Conservation (phyloP, 2,113 vertebrate genomes). For the Aspiorhynchus laticeps region DNA sequence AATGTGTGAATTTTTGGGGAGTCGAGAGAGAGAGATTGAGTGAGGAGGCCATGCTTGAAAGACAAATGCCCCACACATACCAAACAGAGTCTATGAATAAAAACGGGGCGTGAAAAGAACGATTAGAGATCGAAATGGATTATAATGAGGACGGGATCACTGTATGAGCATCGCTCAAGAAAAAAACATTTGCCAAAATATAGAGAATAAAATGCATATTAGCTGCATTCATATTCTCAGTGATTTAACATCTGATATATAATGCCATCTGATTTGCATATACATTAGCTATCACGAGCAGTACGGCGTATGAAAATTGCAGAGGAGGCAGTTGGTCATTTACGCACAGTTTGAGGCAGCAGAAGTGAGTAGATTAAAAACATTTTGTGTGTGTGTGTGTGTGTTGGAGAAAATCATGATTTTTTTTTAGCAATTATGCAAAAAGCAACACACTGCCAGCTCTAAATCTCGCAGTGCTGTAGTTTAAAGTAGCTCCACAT, state of each 20-base stretch:
- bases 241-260: constrained; percentile 65
- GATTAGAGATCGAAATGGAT: constrained; percentile 71
- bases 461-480: neutral
- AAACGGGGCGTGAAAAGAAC: constrained; percentile 52
- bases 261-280: constrained; percentile 70
- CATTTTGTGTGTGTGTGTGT: constrained; percentile 1
- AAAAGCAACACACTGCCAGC: neutral
- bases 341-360: neutral
- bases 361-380: constrained; percentile 19
- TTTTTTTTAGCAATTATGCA: constrained; percentile 14
- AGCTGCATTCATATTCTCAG: constrained; percentile 67
- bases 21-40: constrained; percentile 58
- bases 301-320: constrained; percentile 26
- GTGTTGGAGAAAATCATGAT: constrained; percentile 3
- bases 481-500: neutral
- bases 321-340: constrained; percentile 28
- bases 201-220: constrained; percentile 64
- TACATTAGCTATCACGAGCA: constrained; percentile 61
- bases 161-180: constrained; percentile 55
- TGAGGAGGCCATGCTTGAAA: constrained; percentile 63
- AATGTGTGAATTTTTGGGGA: constrained; percentile 68
- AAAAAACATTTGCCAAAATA: constrained; percentile 46
- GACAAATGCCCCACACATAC: constrained; percentile 66
- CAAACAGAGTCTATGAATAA: constrained; percentile 59
- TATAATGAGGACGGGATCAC: constrained; percentile 62